Base-by-base conservation (phyloP, 2,797 vertebrate species). In the Sternarchorhynchus goeldii region DNA sequence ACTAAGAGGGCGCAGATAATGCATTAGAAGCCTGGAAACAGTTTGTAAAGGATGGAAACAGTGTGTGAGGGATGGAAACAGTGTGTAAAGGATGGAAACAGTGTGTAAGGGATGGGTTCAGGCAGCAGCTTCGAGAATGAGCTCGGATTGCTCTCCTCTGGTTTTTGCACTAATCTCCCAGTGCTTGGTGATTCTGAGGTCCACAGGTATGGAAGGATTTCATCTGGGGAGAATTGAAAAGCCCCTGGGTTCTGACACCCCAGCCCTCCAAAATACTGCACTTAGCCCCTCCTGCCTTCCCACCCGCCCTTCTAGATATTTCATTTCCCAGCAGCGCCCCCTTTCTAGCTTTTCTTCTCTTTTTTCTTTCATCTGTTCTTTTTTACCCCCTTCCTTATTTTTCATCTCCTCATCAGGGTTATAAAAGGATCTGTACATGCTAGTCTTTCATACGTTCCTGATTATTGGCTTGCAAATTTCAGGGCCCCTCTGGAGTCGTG, bases 401-500 rank as follows among this genome's bases (percentile, higher is more conserved):
- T 70, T 70, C 57, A 57, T 83, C 73, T 74, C 25, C 77, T 84
- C 74, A 81, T 85, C 81, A 81, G 81, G 83, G 80, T 83, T 85
- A 81, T 75, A 82, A 87, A 82, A 78, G 75, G 74, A 84, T 82
- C 85, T 83, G 78, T 65, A 85, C 77, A 60, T 69, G 72, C 66
- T 81, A 29, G 41, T 50, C 73, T 84, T 89, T 89, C 75, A 83
- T 86, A 69, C 84, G 79, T 78, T 84, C 64, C 66, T 76, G 82
- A 73, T 82, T 84, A 84, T 81, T 85, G 75, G 80, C 83, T 85
- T 86, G 80, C 81, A 85, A 83, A 82, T 86, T 79, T 79, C 59
- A 81, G 65, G 60, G 64, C 79, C 76, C 77, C 84, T 86, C 80
- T 10, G 71, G 84, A 84, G 78, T 76, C 79, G 76, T 79, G 78